Percentiles rank a stretch among this genome's conserved stretches.
phyloP scores from a whole-genome alignment of 2,888 invertebrate species.

The Electrophaes corylata region DNA sequence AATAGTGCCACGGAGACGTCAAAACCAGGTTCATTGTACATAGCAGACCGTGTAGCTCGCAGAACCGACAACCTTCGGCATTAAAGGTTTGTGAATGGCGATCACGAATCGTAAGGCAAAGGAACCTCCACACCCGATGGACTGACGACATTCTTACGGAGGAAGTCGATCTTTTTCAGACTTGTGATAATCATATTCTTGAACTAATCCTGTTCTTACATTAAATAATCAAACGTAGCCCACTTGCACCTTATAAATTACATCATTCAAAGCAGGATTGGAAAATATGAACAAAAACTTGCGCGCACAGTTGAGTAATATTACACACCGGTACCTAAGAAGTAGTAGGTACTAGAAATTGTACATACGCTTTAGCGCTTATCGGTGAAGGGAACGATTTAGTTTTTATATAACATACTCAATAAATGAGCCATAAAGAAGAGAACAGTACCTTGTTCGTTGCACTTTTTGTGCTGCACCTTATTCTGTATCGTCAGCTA shows the following conservation, averaged over 20 bases:
- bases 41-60: too few relatives aligned
- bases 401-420: conserved; percentile 26
- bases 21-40: too few relatives aligned
- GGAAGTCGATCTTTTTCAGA: background rate
- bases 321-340: conserved; percentile 16
- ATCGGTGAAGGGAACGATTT: conserved; percentile 23
- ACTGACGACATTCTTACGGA: too few relatives aligned
- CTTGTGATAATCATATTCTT: background rate
- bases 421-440: conserved; percentile 14
- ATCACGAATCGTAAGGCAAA: too few relatives aligned
- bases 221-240: conserved; percentile 6
- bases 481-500: conserved; percentile 2
- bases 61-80: too few relatives aligned
- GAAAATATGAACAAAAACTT: conserved; percentile 37
- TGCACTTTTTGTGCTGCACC: conserved; percentile 11
- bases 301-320: conserved; percentile 19
- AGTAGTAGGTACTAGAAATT: conserved; percentile 10
- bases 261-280: conserved; percentile 15
- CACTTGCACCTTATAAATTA: conserved; percentile 21
- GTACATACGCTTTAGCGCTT: conserved; percentile 8
- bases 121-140: too few relatives aligned
- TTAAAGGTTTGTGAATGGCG: too few relatives aligned
- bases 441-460: conserved; percentile 8
- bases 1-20: too few relatives aligned
- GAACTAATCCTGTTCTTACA: too few relatives aligned